Evolutionary conservation across 2,797 vertebrate species (phyloP), one percentile per base, ranked within the genome.

Genomic region (Intellagama lesueurii): DNA sequence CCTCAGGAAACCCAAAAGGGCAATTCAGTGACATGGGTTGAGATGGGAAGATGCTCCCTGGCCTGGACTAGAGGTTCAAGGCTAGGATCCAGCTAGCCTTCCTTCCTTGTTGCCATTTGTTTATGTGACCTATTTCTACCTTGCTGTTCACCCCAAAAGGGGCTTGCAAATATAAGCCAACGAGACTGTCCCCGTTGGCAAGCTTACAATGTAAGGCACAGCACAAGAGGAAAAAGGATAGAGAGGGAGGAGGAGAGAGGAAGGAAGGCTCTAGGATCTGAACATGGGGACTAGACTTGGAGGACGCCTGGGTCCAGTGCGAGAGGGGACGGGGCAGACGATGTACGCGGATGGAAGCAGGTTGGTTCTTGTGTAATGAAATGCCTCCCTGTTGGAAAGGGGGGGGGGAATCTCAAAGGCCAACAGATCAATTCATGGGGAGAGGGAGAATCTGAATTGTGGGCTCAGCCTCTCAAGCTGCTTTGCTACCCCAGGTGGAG

Each of bases 281-380:
- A 1, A 12, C 1, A 16, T 2, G 22, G 19, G 35, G n/a, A 17
- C 4, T 1, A 2, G 14, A 47, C 28, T 2, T 1, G 14, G 17
- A 16, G 69, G 14, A 4, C 8, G 1, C 22, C n/a, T 7, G 22
- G 8, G n/a, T 22, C 4, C 80, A 0, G 49, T 22, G 17, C 17
- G 17, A 26, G 32, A 3, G 9, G 24, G 12, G n/a, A 3, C 3
- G 3, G 5, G 8, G 32, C 8, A 32, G 49, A 19, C 1, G 60
- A 64, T 16, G 60, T 4, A 16, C 17, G 60, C 16, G 60, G 60
- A 12, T 64, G 60, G 17, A 64, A 19, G 17, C 60, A 4, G 17
- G 24, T n/a, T n/a, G n/a, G n/a, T n/a, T n/a, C n/a, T n/a, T n/a
- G n/a, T n/a, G n/a, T n/a, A n/a, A n/a, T n/a, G 2, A 3, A 3